phyloP scores from a whole-genome alignment of 2,113 vertebrate genomes.

The Salminus brasiliensis region DNA sequence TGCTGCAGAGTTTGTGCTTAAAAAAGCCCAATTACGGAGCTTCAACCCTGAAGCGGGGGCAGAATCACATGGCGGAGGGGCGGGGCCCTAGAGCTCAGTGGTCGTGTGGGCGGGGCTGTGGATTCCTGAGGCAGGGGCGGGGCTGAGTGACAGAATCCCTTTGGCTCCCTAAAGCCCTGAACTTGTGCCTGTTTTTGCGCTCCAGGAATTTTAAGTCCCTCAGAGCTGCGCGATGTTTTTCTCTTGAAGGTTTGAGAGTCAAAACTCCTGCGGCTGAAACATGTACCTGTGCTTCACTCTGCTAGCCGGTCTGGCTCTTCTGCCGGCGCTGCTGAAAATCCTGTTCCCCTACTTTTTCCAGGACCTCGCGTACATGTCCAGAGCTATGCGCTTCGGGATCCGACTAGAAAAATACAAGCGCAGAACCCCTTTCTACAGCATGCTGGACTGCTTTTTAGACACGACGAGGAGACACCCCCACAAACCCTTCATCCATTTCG shows the following conservation, averaged over 20 bases:
- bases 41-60: no score
- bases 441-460: constrained; percentile 77
- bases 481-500: constrained; percentile 75
- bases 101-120: no score
- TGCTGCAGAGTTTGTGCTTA: no score
- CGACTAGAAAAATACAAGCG: constrained; percentile 56
- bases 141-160: background rate
- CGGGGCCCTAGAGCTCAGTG: no score
- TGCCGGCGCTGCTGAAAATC: constrained; percentile 58
- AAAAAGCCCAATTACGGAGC: no score
- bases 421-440: constrained; percentile 66
- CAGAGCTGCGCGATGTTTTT: background rate
- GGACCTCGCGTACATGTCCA: constrained; percentile 64
- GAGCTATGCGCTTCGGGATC: constrained; percentile 21
- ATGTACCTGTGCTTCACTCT: constrained; percentile 65
- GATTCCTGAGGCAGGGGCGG: background rate
- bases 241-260: background rate
- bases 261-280: background rate
- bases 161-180: constrained; percentile 11
- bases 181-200: background rate
- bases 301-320: constrained; percentile 57
- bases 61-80: no score
- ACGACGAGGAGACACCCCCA: constrained; percentile 63
- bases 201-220: constrained; percentile 2
- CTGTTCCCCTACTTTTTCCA: constrained; percentile 67